Evolutionary conservation across 2,797 vertebrate species (phyloP), one percentile per base, ranked within the genome.

Genomic region (Molossus molossus): DNA sequence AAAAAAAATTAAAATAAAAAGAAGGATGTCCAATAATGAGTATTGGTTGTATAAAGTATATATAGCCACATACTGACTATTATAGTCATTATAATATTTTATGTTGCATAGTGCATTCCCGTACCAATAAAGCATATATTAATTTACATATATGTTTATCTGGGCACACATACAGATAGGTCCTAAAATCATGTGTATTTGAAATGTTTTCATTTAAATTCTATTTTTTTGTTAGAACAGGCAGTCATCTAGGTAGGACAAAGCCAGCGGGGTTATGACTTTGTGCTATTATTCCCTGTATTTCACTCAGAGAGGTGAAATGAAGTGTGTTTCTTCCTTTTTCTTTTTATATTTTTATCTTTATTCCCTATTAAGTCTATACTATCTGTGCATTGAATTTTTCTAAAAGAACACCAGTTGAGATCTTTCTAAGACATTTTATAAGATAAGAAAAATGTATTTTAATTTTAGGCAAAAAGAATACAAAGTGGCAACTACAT

Each of bases 391-490:
- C 5, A 50, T 3, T 79, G 50, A 79, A 58, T 3, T 25, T 88
- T 94, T 73, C 60, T 79, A 29, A 94, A 87, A 77, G 81, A 86
- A 67, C 9, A 33, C 2, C 29, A 25, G 29, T 77, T 2, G 25
- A 20, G 21, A 25, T 87, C 60, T 91, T 77, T 87, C 17, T 25
- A 90, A 58, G 0, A 37, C 27, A 25, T 55, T 64, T 60, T 62
- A 48, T 69, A 58, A 58, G n/a, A 60, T 48, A 4, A 87, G 29
- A 84, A 76, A 88, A 55, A 62, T 23, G 64, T 15, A 62, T 8
- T 85, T 92, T 81, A 62, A 94, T 85, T 82, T 69, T 69, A 53
- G 18, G 37, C 14, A 18, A 40, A 82, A 87, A 12, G 10, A 73
- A 15, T 40, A 11, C 8, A 76, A 69, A 69, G 65, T 29, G 3